These are phyloP conservation scores for Nomada goodeniana DNA, from an alignment of 2,888 invertebrate species.

Conservation along the genomic window DNA sequence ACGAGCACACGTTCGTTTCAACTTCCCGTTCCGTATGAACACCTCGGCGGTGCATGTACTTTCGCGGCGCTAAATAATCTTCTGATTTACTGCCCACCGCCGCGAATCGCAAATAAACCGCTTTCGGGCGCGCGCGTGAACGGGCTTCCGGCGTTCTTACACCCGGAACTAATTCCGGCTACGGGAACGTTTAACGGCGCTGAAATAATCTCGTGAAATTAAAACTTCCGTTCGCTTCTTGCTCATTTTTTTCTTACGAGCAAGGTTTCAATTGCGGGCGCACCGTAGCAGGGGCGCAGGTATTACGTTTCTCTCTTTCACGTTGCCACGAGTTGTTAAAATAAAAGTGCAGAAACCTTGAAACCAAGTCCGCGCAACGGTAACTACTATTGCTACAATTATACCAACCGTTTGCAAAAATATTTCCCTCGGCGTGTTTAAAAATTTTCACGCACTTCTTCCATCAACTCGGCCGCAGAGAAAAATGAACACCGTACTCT, in stretches of 20 bases:
- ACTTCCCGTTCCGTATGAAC: slow-evolving; percentile 28
- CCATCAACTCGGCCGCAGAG: too few species aligned
- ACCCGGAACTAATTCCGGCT: slow-evolving; percentile 21
- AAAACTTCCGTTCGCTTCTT: not conserved
- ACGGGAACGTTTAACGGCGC: slow-evolving; percentile 17
- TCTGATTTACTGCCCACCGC: slow-evolving; percentile 28
- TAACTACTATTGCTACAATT: too few species aligned
- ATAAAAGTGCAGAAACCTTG: too few species aligned
- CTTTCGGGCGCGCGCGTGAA: not conserved
- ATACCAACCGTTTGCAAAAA: too few species aligned
- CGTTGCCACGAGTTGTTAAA: not conserved
- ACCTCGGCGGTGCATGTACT: slow-evolving; percentile 13
- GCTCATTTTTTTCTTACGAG: not conserved
- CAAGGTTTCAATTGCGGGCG: not conserved
- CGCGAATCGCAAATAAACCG: slow-evolving; percentile 35
- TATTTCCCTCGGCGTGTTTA: too few species aligned
- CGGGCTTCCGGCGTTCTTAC: slow-evolving; percentile 10
- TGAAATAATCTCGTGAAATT: slow-evolving; percentile 12
- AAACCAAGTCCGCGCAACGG: too few species aligned
- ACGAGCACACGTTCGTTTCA: slow-evolving; percentile 43
- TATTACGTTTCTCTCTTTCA: not conserved
- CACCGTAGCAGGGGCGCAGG: not conserved
- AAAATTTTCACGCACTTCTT: too few species aligned
- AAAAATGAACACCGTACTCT: too few species aligned
- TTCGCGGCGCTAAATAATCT: slow-evolving; percentile 34